Evolutionary conservation across 2,888 invertebrate species (phyloP).

Genomic region (Syrista parreyssii): DNA sequence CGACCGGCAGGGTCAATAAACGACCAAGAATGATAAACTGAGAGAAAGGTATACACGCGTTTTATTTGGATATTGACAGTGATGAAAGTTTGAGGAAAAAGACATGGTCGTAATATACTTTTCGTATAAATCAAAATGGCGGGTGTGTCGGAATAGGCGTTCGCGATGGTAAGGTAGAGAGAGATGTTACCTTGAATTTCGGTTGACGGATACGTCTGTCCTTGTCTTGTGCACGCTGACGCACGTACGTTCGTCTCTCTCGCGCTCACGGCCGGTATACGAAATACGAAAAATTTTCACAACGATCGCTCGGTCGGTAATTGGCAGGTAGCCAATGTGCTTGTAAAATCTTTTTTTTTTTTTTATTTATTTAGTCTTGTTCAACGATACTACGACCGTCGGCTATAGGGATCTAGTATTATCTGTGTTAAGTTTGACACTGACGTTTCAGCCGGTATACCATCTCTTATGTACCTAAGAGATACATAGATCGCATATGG

Average conservation of each 20-base stretch:
- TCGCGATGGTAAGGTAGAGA: no score
- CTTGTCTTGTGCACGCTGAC: background rate
- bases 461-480: background rate
- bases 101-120: background rate
- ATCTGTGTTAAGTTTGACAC: background rate
- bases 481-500: background rate
- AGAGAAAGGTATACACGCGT: no score
- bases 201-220: background rate
- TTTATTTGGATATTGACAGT: background rate
- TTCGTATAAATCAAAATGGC: background rate
- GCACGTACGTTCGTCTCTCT: background rate
- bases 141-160: no score
- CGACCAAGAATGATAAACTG: no score
- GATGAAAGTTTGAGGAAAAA: background rate
- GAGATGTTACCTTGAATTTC: no score
- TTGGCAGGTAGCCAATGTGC: background rate
- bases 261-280: background rate
- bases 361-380: background rate
- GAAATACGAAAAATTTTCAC: background rate
- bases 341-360: background rate
- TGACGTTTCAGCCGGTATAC: background rate
- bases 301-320: background rate
- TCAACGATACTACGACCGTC: background rate
- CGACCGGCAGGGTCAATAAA: background rate
- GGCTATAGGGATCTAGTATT: background rate